Percentiles rank a stretch among this genome's conserved stretches.
Evolutionary conservation across 1,140 invertebrate genomes (phyloP).

Genomic region (Zelostemma sp.): DNA sequence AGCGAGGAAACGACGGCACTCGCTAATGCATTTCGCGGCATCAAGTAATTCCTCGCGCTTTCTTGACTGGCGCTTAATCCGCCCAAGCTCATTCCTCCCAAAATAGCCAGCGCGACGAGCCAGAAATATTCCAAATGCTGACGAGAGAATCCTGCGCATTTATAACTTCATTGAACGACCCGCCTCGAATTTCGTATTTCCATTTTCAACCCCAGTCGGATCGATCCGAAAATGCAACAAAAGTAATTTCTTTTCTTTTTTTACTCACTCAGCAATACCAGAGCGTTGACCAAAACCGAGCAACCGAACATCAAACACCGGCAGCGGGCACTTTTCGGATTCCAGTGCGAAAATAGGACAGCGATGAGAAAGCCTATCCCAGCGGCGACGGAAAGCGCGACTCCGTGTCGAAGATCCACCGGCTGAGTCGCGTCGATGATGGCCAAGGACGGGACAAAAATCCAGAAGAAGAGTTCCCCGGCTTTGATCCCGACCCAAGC

Average conservation of each 20-base stretch:
- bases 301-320: slow-evolving; percentile 45
- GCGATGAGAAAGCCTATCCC: slow-evolving; percentile 45
- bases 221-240: slow-evolving; percentile 4
- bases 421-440: slow-evolving; percentile 20
- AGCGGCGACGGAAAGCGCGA: slow-evolving; percentile 27
- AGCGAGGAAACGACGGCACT: slow-evolving; percentile 18
- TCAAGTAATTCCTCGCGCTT: slow-evolving; percentile 30
- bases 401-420: slow-evolving; percentile 27
- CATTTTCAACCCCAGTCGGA: not conserved
- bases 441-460: slow-evolving; percentile 45
- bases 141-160: slow-evolving; percentile 30
- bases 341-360: slow-evolving; percentile 44
- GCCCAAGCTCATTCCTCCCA: slow-evolving; percentile 44
- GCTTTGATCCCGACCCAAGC: slow-evolving; percentile 46
- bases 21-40: slow-evolving; percentile 10
- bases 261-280: slow-evolving; percentile 45
- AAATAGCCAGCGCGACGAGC: slow-evolving; percentile 35
- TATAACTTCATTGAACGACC: no score
- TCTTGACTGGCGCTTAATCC: slow-evolving; percentile 39
- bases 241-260: slow-evolving; percentile 3
- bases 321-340: slow-evolving; percentile 22
- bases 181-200: no score
- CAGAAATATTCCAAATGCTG: slow-evolving; percentile 18
- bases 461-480: slow-evolving; percentile 52
- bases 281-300: slow-evolving; percentile 39